These are phyloP conservation scores for Euzophera pinguis DNA, from an alignment of 2,888 invertebrate species.

Conservation along the genomic window DNA sequence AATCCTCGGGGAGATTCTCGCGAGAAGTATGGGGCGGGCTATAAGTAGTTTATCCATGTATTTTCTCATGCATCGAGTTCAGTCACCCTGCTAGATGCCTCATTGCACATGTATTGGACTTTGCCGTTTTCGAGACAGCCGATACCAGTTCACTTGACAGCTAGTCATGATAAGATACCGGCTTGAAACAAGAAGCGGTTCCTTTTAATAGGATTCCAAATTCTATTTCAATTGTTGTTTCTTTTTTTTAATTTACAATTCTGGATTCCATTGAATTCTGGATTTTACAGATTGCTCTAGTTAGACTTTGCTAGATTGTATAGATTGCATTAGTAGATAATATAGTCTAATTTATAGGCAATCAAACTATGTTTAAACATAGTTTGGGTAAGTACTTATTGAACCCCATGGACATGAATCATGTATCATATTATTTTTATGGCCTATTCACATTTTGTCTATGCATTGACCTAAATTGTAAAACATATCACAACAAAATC, in stretches of 20 bases:
- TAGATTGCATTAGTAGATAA: too few species aligned
- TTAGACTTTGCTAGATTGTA: too few species aligned
- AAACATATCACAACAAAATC: conserved; percentile 13
- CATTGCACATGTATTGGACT: conserved; percentile 3
- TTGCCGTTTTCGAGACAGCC: neutral
- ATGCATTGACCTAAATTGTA: neutral
- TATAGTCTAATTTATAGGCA: too few species aligned
- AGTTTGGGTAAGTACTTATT: too few species aligned
- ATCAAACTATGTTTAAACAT: too few species aligned
- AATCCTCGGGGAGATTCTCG: too few species aligned
- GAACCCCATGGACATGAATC: too few species aligned
- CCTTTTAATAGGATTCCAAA: neutral
- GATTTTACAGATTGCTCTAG: too few species aligned
- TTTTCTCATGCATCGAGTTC: neutral
- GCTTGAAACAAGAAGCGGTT: conserved; percentile 2
- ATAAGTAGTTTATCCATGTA: neutral
- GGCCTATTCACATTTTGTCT: too few species aligned
- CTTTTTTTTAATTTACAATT: neutral
- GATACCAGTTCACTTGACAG: conserved; percentile 1
- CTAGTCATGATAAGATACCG: conserved; percentile 6
- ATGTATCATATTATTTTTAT: too few species aligned
- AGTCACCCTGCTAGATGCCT: neutral
- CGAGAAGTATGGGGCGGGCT: too few species aligned
- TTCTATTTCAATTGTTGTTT: neutral
- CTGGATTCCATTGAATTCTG: too few species aligned